Conservation (phyloP, 2,888 invertebrate species). For the Apoderus coryli region DNA sequence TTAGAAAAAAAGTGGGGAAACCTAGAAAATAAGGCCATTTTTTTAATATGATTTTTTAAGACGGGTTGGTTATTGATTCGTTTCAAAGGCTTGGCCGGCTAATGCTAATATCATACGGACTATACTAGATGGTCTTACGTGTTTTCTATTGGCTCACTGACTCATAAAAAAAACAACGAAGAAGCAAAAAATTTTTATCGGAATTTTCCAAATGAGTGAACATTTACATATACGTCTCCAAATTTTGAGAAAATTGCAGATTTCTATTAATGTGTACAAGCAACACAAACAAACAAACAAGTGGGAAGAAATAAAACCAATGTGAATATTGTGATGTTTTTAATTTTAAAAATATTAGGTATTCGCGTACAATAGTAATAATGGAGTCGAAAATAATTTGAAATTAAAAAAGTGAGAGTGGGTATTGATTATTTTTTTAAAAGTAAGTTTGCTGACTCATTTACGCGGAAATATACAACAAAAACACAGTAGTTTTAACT, state of each 20-base stretch:
- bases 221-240: constrained; percentile 32
- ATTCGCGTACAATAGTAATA: too few relatives aligned
- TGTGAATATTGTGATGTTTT: too few relatives aligned
- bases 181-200: constrained; percentile 35
- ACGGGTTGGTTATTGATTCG: constrained; percentile 35
- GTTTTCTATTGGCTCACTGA: constrained; percentile 36
- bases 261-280: too few relatives aligned
- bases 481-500: too few relatives aligned
- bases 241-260: constrained; percentile 31
- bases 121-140: constrained; percentile 36
- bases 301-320: too few relatives aligned
- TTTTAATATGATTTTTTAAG: constrained; percentile 31
- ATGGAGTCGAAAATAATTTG: too few relatives aligned
- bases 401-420: constrained; percentile 24
- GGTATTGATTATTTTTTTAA: constrained; percentile 30
- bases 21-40: constrained; percentile 22
- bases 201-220: constrained; percentile 51
- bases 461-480: too few relatives aligned
- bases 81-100: constrained; percentile 35
- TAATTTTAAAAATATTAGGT: too few relatives aligned
- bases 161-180: constrained; percentile 33
- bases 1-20: constrained; percentile 11
- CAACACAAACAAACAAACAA: too few relatives aligned
- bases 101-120: constrained; percentile 34
- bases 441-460: too few relatives aligned